These are phyloP conservation scores for Megastigmus dorsalis DNA, from an alignment of 2,888 invertebrate species.

Conservation along the genomic window DNA sequence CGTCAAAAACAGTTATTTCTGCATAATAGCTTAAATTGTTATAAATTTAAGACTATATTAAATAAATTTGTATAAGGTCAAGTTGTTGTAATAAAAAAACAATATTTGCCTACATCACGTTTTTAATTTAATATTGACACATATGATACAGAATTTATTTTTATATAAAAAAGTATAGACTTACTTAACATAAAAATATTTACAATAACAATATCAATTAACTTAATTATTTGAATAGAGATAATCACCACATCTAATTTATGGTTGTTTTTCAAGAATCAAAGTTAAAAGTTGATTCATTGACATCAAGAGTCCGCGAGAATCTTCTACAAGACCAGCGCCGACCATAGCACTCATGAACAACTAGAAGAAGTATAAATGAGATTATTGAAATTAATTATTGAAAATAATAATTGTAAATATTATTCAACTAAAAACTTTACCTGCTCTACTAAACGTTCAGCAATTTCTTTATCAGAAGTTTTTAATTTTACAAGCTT, in stretches of 20 bases:
- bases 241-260: not conserved
- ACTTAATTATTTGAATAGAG: constrained; percentile 4
- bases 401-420: not conserved
- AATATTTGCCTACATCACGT: constrained; percentile 68
- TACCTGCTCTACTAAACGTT: constrained; percentile 87
- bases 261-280: constrained; percentile 82
- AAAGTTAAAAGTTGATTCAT: constrained; percentile 91
- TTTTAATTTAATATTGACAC: constrained; percentile 32
- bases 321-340: constrained; percentile 95
- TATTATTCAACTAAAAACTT: not conserved
- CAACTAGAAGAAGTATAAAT: constrained; percentile 77
- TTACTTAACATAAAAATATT: constrained; percentile 30
- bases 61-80: constrained; percentile 73
- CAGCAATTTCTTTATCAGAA: constrained; percentile 87
- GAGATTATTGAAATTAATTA: not conserved
- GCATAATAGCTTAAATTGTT: constrained; percentile 67
- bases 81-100: constrained; percentile 73
- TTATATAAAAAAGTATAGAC: constrained; percentile 33
- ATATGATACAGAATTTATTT: constrained; percentile 9
- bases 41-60: constrained; percentile 71
- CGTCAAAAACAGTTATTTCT: constrained; percentile 56
- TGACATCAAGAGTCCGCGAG: constrained; percentile 86
- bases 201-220: constrained; percentile 24
- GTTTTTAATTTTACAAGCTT: constrained; percentile 86
- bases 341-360: constrained; percentile 97